Conservation (phyloP, 2,888 invertebrate genomes). For the Eupeodes luniger region DNA sequence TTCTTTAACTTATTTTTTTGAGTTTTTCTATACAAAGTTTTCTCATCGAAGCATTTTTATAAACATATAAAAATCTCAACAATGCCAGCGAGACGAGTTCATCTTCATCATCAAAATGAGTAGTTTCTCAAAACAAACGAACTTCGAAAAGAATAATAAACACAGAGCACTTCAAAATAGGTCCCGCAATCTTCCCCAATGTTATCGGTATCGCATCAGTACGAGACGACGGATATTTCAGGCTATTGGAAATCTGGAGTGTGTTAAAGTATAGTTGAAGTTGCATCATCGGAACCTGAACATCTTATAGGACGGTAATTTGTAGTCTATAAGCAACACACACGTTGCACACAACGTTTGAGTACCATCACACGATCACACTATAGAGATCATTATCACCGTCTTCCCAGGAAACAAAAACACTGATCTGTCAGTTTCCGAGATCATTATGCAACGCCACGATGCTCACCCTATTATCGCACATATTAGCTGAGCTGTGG, state of each 20-base stretch:
- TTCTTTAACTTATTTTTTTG: constrained; percentile 2
- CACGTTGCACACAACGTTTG: constrained; percentile 6
- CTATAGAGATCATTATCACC: constrained; percentile 62
- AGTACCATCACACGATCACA: constrained; percentile 28
- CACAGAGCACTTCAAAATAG: constrained; percentile 63
- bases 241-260: neutral
- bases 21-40: constrained; percentile 15
- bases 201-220: constrained; percentile 13
- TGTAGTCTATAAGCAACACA: constrained; percentile 52
- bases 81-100: constrained; percentile 35
- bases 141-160: constrained; percentile 61
- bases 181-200: constrained; percentile 14
- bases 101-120: constrained; percentile 50
- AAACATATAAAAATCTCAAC: constrained; percentile 51
- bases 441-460: constrained; percentile 74
- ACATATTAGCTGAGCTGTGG: neutral
- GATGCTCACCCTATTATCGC: constrained; percentile 49
- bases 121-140: constrained; percentile 67
- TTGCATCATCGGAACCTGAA: constrained; percentile 59
- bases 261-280: constrained; percentile 9
- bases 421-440: constrained; percentile 69
- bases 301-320: constrained; percentile 48
- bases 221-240: too few relatives aligned
- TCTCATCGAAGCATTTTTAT: constrained; percentile 44
- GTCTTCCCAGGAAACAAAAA: constrained; percentile 68